Conservation (phyloP, 2,113 vertebrate genomes). For the Mormyrus iriodes region DNA sequence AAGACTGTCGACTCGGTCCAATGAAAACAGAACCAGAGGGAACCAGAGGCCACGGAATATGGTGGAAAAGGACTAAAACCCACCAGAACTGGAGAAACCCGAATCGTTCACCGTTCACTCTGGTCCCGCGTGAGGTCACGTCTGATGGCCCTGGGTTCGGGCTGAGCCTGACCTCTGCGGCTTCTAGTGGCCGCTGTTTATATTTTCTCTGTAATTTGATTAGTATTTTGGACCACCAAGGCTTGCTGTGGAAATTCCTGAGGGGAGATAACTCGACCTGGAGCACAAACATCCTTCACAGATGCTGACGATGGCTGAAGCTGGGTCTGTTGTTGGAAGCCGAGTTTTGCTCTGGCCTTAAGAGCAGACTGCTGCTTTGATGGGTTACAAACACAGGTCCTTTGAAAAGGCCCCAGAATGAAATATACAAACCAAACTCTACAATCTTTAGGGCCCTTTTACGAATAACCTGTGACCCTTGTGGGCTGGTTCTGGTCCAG, state of each 20-base stretch:
- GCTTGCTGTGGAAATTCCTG: not conserved
- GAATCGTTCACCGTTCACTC: constrained; percentile 11
- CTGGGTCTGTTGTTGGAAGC: not conserved
- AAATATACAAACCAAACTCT: not conserved
- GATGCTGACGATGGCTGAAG: not conserved
- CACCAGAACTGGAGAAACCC: not conserved
- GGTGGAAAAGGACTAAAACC: not conserved
- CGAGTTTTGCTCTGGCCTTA: not conserved
- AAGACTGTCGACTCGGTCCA: constrained; percentile 13
- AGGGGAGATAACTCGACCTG: not conserved
- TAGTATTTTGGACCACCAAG: constrained; percentile 24
- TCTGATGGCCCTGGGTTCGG: not conserved
- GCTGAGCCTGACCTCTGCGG: not conserved
- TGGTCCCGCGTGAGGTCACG: not conserved
- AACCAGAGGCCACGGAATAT: not conserved
- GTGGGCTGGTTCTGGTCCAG: not conserved
- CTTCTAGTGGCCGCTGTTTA: constrained; percentile 11
- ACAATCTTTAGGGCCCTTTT: not conserved
- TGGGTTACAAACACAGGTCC: not conserved
- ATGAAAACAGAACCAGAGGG: constrained; percentile 22
- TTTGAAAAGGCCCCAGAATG: not conserved
- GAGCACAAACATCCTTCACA: not conserved
- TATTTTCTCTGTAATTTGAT: constrained; percentile 26
- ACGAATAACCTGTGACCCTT: not conserved
- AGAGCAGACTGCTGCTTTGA: not conserved